Evolutionary conservation across 2,113 vertebrate species (phyloP), one percentile per base, ranked within the genome.

Genomic region (Sinocyclocheilus grahami): DNA sequence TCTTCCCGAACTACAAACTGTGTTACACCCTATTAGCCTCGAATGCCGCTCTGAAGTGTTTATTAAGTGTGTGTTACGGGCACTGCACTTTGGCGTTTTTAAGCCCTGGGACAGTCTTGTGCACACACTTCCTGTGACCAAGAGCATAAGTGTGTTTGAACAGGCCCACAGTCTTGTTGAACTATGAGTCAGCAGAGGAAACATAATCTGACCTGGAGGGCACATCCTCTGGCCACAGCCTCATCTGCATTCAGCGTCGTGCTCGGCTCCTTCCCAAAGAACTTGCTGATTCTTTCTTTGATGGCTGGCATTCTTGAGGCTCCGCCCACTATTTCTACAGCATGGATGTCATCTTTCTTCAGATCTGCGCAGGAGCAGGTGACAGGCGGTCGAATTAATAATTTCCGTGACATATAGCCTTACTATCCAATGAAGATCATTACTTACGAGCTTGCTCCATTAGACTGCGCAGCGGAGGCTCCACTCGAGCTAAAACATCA

Each of bases 191-290:
- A 69, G 62, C 63, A 65, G 0, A 37, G 20, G 22, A 53, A 42
- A 8, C 22, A 33, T 67, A 13, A 33, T 67, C 53, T 76, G 90
- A 99, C 98, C 97, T 99, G 98, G 90, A 99, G 93, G 0, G 98
- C 98, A 93, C 97, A 97, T 87, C 98, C 98, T 93, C 98, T 95
- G 85, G 98, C 96, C 84, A 99, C 98, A 51, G 98, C 98, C 92
- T 99, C 98, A 79, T 99, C 98, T 30, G 98, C 97, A 90, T 99
- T 99, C 92, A 99, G 90, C 3, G 98, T 99, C 0, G 97, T 99
- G 90, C 95, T 99, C 86, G 98, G 88, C 91, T 99, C 97, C 93
- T 99, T 99, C 87, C 97, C 97, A 86, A 99, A 99, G 92, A 97
- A 99, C 91, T 96, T 98, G 91, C 95, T 95, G 93, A 99, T 97